A percentile compares a stretch with the other conserved stretches of the same genome.
These are phyloP conservation scores for Saimiri boliviensis DNA, from an alignment of 2,113 vertebrate genomes.

Conservation along the genomic window DNA sequence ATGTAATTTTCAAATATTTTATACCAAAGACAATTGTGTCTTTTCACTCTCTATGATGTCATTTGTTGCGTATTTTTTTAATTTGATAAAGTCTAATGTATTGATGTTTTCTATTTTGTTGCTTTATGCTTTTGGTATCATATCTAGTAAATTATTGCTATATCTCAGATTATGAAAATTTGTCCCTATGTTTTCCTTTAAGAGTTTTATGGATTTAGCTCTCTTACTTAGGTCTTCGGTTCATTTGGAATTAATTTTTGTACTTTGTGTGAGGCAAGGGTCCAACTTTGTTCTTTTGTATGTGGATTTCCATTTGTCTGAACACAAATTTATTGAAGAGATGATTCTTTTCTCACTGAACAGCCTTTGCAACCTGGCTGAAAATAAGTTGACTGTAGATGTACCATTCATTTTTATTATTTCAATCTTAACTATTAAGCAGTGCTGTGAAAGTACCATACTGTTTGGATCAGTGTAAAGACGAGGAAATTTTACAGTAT, in stretches of 20 bases:
- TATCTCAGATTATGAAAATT: background rate
- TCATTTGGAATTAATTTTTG: background rate
- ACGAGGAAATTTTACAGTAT: background rate
- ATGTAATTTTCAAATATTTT: background rate
- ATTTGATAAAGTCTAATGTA: background rate
- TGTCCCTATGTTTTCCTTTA: background rate
- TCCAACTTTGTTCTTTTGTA: background rate
- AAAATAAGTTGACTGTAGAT: background rate
- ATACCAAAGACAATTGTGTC: background rate
- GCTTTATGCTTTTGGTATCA: background rate
- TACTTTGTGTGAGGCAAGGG: background rate
- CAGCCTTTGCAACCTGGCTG: background rate
- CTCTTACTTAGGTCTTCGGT: background rate
- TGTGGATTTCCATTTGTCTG: background rate
- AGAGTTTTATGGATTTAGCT: background rate
- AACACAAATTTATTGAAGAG: background rate
- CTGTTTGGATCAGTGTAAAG: background rate
- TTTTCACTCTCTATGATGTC: background rate
- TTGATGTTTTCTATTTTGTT: background rate
- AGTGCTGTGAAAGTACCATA: background rate
- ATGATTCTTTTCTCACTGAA: background rate
- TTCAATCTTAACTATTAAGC: background rate
- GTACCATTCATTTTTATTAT: background rate
- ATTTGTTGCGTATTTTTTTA: accelerated
- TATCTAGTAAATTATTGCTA: background rate